phyloP scores from a whole-genome alignment of 2,797 vertebrate genomes.

The Eospalax fontanierii region DNA sequence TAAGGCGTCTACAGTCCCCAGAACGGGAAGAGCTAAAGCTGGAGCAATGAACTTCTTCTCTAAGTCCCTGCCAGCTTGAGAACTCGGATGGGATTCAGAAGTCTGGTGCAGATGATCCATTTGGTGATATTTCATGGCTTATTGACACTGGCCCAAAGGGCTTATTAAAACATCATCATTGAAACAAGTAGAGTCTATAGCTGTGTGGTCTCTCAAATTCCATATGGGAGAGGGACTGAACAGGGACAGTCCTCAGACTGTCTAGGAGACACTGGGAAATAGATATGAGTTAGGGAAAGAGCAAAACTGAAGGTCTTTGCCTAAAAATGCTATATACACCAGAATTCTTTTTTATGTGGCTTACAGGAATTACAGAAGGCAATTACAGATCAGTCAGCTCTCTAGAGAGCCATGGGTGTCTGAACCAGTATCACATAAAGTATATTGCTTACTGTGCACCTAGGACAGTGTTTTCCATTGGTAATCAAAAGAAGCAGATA shows the following conservation, averaged over 20 bases:
- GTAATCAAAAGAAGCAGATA: neutral
- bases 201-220: constrained; percentile 69
- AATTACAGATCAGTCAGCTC: neutral
- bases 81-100: constrained; percentile 4
- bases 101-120: constrained; percentile 11
- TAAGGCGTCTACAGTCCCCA: neutral
- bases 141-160: constrained; percentile 56
- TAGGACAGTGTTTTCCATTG: constrained; percentile 12
- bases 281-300: neutral
- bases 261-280: neutral
- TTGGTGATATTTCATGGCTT: constrained; percentile 63
- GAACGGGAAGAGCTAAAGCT: neutral
- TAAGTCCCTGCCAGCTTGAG: neutral
- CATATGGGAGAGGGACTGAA: neutral
- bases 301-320: neutral
- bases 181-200: constrained; percentile 21
- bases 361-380: neutral
- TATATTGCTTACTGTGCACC: neutral
- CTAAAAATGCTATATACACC: neutral
- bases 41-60: neutral
- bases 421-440: neutral
- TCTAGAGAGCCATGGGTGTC: neutral
- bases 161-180: constrained; percentile 70
- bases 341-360: neutral
- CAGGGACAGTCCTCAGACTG: neutral